phyloP scores from a whole-genome alignment of 23 tunicate species.

The Oikopleura dioica region DNA sequence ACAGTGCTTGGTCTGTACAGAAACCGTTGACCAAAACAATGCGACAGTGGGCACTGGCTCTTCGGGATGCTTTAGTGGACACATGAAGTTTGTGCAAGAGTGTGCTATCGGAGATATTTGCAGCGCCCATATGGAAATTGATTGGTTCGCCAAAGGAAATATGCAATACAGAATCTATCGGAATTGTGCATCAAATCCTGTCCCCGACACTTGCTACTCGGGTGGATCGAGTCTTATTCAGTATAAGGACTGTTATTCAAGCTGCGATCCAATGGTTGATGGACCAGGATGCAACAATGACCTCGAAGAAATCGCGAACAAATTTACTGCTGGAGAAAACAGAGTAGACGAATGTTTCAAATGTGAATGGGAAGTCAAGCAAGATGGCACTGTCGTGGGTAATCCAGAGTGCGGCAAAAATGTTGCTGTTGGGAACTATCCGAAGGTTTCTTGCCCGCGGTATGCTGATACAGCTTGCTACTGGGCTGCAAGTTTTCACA shows the following conservation, averaged over 20 bases:
- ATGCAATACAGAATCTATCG: not conserved
- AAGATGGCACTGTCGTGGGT: not conserved
- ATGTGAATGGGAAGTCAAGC: not conserved
- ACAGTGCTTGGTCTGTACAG: not conserved
- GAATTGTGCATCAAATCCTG: not conserved
- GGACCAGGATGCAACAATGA: conserved; percentile 3
- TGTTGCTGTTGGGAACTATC: not conserved
- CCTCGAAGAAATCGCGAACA: not conserved
- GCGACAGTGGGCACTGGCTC: not conserved
- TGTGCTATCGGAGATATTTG: not conserved
- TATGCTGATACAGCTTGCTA: conserved; percentile 9
- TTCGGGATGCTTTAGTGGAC: not conserved
- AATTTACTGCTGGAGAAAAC: not conserved
- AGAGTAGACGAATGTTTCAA: not conserved
- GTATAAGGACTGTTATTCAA: not conserved
- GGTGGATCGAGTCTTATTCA: not conserved
- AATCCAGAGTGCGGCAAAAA: not conserved
- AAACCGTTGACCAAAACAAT: not conserved
- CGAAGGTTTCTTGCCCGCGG: not conserved
- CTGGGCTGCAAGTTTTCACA: not conserved
- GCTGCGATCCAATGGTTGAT: not conserved
- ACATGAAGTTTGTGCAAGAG: not conserved
- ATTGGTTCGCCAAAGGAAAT: conserved; percentile 1
- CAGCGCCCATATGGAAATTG: not conserved
- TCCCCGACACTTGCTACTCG: not conserved